phyloP scores from a whole-genome alignment of 37 sponge, comb jelly and placozoan genomes.

The Tethya wilhelma region DNA sequence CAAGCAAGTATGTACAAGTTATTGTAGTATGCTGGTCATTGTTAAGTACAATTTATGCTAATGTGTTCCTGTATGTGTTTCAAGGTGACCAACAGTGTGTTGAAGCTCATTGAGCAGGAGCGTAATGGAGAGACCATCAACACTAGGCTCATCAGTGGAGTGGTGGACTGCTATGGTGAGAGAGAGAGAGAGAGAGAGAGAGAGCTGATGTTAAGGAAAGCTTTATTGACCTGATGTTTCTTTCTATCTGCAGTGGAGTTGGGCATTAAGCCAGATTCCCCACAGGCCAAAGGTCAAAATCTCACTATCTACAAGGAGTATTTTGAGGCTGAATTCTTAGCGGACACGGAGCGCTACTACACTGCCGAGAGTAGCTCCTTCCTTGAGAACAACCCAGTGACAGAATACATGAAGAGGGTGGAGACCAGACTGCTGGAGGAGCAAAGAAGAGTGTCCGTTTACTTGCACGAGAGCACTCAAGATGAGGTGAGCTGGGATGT shows the following conservation, averaged over 20 bases:
- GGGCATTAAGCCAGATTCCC: conserved; percentile 72
- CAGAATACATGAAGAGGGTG: conserved; percentile 97
- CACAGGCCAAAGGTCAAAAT: conserved; percentile 72
- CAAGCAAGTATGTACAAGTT: conserved; percentile 26
- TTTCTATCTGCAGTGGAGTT: conserved; percentile 77
- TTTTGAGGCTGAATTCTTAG: conserved; percentile 87
- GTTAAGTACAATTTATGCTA: too few species aligned
- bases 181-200: background rate
- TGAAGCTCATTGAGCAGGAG: conserved; percentile 92
- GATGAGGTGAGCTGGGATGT: conserved; percentile 57
- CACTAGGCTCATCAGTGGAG: conserved; percentile 92
- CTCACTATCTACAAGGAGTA: conserved; percentile 79
- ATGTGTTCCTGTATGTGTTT: background rate
- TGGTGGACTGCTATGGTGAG: conserved; percentile 92
- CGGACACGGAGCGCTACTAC: conserved; percentile 92
- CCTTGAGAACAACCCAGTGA: conserved; percentile 90
- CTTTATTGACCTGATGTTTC: background rate
- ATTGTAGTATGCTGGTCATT: background rate
- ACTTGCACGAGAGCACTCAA: conserved; percentile 92
- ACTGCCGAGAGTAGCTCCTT: conserved; percentile 83
- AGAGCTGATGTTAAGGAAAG: background rate
- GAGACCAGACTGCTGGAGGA: conserved; percentile 91
- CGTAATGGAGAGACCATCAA: conserved; percentile 97
- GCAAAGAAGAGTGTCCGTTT: conserved; percentile 86
- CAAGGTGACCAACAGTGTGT: conserved; percentile 85